phyloP scores from a whole-genome alignment of 2,797 vertebrate genomes.

The Mastacembelus armatus region DNA sequence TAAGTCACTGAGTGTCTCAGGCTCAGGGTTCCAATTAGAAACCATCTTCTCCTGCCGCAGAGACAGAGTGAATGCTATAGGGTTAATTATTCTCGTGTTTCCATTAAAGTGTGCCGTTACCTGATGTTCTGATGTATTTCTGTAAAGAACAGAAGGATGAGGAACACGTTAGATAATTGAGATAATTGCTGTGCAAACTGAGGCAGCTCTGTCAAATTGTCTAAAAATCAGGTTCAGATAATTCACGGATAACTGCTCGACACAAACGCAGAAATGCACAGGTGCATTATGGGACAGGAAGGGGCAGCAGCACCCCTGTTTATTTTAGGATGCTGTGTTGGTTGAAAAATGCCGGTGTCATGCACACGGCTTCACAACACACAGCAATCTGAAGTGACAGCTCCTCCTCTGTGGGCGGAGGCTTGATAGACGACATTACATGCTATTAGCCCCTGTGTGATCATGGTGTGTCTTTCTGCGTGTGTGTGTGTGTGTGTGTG shows the following conservation, averaged over 20 bases:
- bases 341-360: not conserved
- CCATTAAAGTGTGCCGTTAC: no score
- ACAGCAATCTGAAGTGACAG: slow-evolving; percentile 31
- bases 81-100: no score
- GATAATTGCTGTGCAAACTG: not conserved
- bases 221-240: not conserved
- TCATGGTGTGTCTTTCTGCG: not conserved
- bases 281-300: slow-evolving; percentile 35
- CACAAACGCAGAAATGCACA: not conserved
- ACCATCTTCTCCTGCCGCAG: no score
- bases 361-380: not conserved
- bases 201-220: not conserved
- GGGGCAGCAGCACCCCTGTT: slow-evolving; percentile 1
- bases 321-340: slow-evolving; percentile 12
- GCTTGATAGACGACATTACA: slow-evolving; percentile 33
- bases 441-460: slow-evolving; percentile 15
- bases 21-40: no score
- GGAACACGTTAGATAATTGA: no score
- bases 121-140: no score
- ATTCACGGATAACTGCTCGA: not conserved
- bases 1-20: no score
- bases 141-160: no score
- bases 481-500: slow-evolving; percentile 14
- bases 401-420: slow-evolving; percentile 13
- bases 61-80: no score